phyloP scores from a whole-genome alignment of 2,888 invertebrate species.

The Scaptomyza reducta region DNA sequence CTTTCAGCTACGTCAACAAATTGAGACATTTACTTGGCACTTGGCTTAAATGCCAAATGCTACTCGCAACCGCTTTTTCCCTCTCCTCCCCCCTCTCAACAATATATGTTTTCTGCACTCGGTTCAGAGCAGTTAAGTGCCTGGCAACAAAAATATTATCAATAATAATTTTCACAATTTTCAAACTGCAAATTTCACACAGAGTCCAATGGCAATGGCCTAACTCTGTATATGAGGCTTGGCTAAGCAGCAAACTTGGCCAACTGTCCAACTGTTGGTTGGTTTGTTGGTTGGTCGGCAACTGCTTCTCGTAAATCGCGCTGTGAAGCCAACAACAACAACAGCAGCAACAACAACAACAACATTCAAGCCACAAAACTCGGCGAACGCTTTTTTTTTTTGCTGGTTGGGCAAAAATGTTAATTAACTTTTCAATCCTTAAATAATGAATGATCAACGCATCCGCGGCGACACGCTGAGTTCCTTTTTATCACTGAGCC shows the following conservation, averaged over 20 bases:
- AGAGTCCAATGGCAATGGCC: conserved; percentile 27
- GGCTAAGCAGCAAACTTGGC: conserved; percentile 59
- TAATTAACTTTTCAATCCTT: conserved; percentile 85
- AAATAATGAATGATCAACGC: conserved; percentile 84
- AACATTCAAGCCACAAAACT: conserved; percentile 29
- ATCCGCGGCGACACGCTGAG: conserved; percentile 83
- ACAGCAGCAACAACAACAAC: no score
- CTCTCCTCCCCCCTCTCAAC: no score
- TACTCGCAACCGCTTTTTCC: conserved; percentile 12
- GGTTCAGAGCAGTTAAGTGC: conserved; percentile 54
- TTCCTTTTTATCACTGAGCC: conserved; percentile 82
- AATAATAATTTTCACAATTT: conserved; percentile 73
- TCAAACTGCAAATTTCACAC: conserved; percentile 54
- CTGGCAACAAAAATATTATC: conserved; percentile 67
- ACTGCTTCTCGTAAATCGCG: conserved; percentile 73
- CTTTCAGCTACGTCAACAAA: conserved; percentile 41
- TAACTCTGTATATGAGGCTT: conserved; percentile 35
- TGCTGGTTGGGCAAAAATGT: conserved; percentile 81
- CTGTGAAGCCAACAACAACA: conserved; percentile 32
- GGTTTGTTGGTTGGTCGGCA: conserved; percentile 32
- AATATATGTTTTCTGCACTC: conserved; percentile 17
- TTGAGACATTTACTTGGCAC: conserved; percentile 55
- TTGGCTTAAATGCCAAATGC: conserved; percentile 35
- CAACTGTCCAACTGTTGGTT: conserved; percentile 40
- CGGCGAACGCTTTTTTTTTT: conserved; percentile 34